phyloP scores from a whole-genome alignment of 2,797 vertebrate species.

The Lithobates pipiens region DNA sequence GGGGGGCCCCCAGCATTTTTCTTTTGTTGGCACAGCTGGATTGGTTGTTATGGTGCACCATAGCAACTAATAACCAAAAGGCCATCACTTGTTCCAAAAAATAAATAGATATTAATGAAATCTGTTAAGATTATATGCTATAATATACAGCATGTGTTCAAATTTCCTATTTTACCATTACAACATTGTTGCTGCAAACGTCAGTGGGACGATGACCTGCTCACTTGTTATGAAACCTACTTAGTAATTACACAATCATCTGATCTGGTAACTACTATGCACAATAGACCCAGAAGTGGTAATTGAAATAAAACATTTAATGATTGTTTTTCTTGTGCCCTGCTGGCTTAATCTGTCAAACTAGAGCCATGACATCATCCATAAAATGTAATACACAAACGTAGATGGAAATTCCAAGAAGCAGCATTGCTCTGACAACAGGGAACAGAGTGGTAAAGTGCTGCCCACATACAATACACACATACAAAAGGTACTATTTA shows the following conservation, averaged over 20 bases:
- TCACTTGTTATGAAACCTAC: neutral
- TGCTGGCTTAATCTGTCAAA: conserved; percentile 9
- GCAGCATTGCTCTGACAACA: conserved; percentile 35
- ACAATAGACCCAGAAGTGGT: neutral
- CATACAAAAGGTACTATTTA: conserved; percentile 54
- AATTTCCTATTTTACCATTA: neutral
- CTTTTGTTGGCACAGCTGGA: too few relatives aligned
- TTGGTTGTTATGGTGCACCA: too few relatives aligned
- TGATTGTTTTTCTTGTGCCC: conserved; percentile 15
- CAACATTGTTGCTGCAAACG: neutral
- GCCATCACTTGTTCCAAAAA: too few relatives aligned
- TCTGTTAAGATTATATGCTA: too few relatives aligned
- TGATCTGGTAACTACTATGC: neutral
- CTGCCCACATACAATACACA: conserved; percentile 40
- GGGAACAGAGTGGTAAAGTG: conserved; percentile 21
- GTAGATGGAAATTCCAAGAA: conserved; percentile 21
- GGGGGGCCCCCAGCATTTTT: too few relatives aligned
- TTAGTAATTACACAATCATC: neutral
- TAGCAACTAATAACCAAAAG: too few relatives aligned
- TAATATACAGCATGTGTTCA: too few relatives aligned
- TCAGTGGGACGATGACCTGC: neutral
- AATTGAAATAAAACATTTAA: conserved; percentile 4
- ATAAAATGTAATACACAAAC: conserved; percentile 27
- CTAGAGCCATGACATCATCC: conserved; percentile 14
- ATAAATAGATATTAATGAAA: too few relatives aligned